phyloP scores from a whole-genome alignment of 2,113 vertebrate species.

The Cranoglanis bouderius region DNA sequence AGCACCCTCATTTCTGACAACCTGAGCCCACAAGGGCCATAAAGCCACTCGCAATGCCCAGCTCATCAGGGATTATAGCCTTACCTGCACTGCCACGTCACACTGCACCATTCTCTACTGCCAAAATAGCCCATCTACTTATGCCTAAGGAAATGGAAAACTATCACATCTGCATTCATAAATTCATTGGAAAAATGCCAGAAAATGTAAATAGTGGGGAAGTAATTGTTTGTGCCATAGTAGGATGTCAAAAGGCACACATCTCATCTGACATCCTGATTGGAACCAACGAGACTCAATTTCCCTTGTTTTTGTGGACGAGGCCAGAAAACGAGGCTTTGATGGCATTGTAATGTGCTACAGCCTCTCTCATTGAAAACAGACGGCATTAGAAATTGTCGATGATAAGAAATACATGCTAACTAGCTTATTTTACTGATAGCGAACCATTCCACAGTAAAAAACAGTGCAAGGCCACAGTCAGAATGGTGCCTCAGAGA shows the following conservation, averaged over 20 bases:
- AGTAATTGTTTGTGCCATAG: conserved; percentile 48
- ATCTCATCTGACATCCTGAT: conserved; percentile 53
- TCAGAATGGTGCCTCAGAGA: conserved; percentile 36
- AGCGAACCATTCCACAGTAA: conserved; percentile 36
- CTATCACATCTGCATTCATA: conserved; percentile 73
- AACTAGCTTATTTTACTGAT: conserved; percentile 53
- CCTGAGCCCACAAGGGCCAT: conserved; percentile 57
- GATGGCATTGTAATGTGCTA: conserved; percentile 51
- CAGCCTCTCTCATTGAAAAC: conserved; percentile 43
- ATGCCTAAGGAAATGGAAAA: conserved; percentile 65
- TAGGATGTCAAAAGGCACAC: conserved; percentile 39
- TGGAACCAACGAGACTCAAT: conserved; percentile 53
- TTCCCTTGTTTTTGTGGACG: conserved; percentile 45
- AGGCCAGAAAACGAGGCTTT: conserved; percentile 48
- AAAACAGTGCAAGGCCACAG: conserved; percentile 30
- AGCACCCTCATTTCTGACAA: conserved; percentile 71
- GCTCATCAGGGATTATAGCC: conserved; percentile 57
- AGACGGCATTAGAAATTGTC: conserved; percentile 39
- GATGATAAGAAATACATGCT: conserved; percentile 52
- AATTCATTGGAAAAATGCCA: conserved; percentile 67
- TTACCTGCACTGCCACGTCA: conserved; percentile 62
- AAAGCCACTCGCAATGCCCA: conserved; percentile 56
- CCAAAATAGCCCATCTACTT: conserved; percentile 62
- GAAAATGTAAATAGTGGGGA: conserved; percentile 53
- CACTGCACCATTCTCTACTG: conserved; percentile 56